A percentile compares a stretch with the other conserved stretches of the same genome.
Conservation (phyloP, 2,888 invertebrate genomes). For the Merodon equestris region DNA sequence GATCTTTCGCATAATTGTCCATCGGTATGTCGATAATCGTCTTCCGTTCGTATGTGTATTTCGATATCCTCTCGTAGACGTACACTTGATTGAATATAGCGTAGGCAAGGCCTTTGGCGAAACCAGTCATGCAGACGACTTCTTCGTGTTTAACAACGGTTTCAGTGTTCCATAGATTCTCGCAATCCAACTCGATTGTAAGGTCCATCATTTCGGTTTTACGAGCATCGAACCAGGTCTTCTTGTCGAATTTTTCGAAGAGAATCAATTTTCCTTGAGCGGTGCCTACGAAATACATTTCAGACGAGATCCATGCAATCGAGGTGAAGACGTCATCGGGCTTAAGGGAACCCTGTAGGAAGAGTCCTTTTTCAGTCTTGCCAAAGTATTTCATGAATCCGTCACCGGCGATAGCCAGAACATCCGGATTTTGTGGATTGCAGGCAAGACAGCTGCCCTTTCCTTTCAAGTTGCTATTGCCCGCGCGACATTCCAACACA, state of each 20-base stretch:
- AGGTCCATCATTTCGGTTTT: slow-evolving; percentile 74
- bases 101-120: slow-evolving; percentile 86
- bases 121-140: slow-evolving; percentile 78
- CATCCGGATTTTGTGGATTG: slow-evolving; percentile 84
- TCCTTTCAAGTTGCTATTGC: slow-evolving; percentile 74
- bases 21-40: slow-evolving; percentile 81
- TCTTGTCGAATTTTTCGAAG: slow-evolving; percentile 91
- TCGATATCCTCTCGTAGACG: slow-evolving; percentile 90
- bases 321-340: slow-evolving; percentile 87
- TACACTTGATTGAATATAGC: slow-evolving; percentile 87
- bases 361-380: slow-evolving; percentile 83
- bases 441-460: slow-evolving; percentile 75
- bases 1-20: slow-evolving; percentile 73
- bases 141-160: slow-evolving; percentile 51
- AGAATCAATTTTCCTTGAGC: slow-evolving; percentile 87
- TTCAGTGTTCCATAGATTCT: background rate
- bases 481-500: slow-evolving; percentile 75
- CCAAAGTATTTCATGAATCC: slow-evolving; percentile 84
- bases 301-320: slow-evolving; percentile 90
- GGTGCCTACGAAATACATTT: slow-evolving; percentile 87
- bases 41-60: slow-evolving; percentile 84
- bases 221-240: slow-evolving; percentile 82
- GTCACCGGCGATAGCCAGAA: slow-evolving; percentile 82
- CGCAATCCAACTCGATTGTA: slow-evolving; percentile 71
- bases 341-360: slow-evolving; percentile 86